Evolutionary conservation across 2,113 vertebrate genomes (phyloP), one percentile per base, ranked within the genome.

Genomic region (Rallus limicola): DNA sequence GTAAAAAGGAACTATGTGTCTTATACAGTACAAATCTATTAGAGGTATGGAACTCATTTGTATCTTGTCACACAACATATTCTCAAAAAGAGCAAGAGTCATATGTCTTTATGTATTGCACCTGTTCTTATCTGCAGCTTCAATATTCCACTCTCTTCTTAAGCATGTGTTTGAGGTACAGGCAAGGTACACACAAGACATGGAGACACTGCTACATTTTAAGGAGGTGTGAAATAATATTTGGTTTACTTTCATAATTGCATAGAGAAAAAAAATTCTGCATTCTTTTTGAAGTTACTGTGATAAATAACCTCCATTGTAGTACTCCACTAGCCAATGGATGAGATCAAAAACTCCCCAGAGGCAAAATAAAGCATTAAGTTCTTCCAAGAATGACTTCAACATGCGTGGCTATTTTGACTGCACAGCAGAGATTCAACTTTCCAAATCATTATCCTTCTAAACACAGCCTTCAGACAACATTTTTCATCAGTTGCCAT

Each of bases 401-500:
- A 68, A 63, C 2, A 19, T 16, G 16, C 59, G 17, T 0, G 0
- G 11, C 11, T 77, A 4, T n/a, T 72, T 65, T 48, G 25, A 34
- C 9, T 26, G 38, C 0, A 1, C 2, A 29, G 10, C 4, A 36
- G 17, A 48, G 46, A 58, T 59, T 52, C 10, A 64, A 25, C 17
- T 84, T 59, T 67, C 36, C 19, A 70, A 81, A 33, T 52, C 13
- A 16, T 6, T 67, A 24, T 50, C 25, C 48, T 70, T 90, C 40
- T 40, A 58, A 77, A 67, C 11, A 13, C 18, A 46, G 28, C 1
- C 21, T 88, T 93, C 44, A 55, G 74, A 25, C 13, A 36, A 17
- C 4, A 28, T 58, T 88, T 88, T 52, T 75, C 10, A 59, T 21
- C 11, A 46, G n/a, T 3, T 40, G 6, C 9, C 21, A 24, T 20